Conservation (phyloP, 2,888 invertebrate genomes). For the Cheilosia variabilis region DNA sequence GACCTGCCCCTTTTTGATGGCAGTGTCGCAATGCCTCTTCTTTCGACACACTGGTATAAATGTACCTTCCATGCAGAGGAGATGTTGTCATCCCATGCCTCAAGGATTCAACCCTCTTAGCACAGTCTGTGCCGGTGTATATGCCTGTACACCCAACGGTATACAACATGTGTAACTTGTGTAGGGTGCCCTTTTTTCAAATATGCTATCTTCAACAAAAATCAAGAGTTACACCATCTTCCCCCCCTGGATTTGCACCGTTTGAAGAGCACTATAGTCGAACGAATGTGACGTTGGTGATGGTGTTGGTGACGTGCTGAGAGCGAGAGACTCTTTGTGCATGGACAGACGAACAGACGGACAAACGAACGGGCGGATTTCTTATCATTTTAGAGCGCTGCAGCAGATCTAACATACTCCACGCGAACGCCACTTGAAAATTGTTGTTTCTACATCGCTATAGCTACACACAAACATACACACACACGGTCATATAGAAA, state of each 20-base stretch:
- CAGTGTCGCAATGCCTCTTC: slow-evolving; percentile 8
- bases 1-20: slow-evolving; percentile 5
- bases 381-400: slow-evolving; percentile 74
- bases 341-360: slow-evolving; percentile 35
- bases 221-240: slow-evolving; percentile 67
- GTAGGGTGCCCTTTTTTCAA: slow-evolving; percentile 67
- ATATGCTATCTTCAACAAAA: slow-evolving; percentile 75
- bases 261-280: slow-evolving; percentile 64
- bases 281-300: slow-evolving; percentile 69
- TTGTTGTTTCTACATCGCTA: slow-evolving; percentile 30
- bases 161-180: slow-evolving; percentile 63
- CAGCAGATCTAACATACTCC: slow-evolving; percentile 75
- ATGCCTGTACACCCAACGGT: background rate
- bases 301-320: slow-evolving; percentile 74
- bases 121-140: slow-evolving; percentile 34
- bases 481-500: background rate
- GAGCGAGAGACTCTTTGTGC: slow-evolving; percentile 60
- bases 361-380: slow-evolving; percentile 53
- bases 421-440: slow-evolving; percentile 73
- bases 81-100: slow-evolving; percentile 68
- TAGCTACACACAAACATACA: background rate
- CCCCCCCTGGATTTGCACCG: slow-evolving; percentile 17
- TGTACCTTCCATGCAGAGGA: slow-evolving; percentile 56
- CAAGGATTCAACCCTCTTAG: slow-evolving; percentile 67
- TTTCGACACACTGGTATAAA: slow-evolving; percentile 38